These are phyloP conservation scores for Stenichneumon culpator DNA, from an alignment of 2,888 invertebrate species.

Conservation along the genomic window DNA sequence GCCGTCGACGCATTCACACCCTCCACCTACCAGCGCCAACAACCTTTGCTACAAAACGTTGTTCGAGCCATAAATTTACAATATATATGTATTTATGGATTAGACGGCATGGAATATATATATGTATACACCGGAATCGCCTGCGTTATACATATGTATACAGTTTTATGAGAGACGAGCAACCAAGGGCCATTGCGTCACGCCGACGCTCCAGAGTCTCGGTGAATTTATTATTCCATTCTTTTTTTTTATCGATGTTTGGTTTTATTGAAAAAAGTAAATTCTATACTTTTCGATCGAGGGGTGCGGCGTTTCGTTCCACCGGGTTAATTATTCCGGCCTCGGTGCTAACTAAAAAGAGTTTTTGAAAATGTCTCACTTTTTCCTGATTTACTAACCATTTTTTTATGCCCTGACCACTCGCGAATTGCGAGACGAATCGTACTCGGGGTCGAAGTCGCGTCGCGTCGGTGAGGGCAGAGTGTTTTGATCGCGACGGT, in stretches of 20 bases:
- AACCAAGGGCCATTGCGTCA: slow-evolving; percentile 57
- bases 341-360: too few relatives aligned
- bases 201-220: slow-evolving; percentile 8
- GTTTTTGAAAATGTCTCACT: too few relatives aligned
- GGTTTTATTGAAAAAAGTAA: slow-evolving; percentile 35
- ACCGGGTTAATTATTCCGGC: background rate
- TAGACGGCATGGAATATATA: slow-evolving; percentile 55
- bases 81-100: slow-evolving; percentile 76
- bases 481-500: slow-evolving; percentile 8
- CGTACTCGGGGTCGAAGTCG: background rate
- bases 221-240: slow-evolving; percentile 53
- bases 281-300: slow-evolving; percentile 9
- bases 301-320: background rate
- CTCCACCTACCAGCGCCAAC: slow-evolving; percentile 26
- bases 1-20: slow-evolving; percentile 48
- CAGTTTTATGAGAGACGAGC: slow-evolving; percentile 61
- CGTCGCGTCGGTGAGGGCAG: slow-evolving; percentile 4
- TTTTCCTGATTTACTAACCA: too few relatives aligned
- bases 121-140: slow-evolving; percentile 20
- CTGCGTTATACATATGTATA: slow-evolving; percentile 65
- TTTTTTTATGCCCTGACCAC: too few relatives aligned
- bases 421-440: background rate
- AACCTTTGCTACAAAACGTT: slow-evolving; percentile 57
- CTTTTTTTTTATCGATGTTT: slow-evolving; percentile 38
- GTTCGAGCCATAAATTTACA: slow-evolving; percentile 72